Evolutionary conservation across 2,797 vertebrate species (phyloP), one percentile per base, ranked within the genome.

Genomic region (Megalops cyprinoides): DNA sequence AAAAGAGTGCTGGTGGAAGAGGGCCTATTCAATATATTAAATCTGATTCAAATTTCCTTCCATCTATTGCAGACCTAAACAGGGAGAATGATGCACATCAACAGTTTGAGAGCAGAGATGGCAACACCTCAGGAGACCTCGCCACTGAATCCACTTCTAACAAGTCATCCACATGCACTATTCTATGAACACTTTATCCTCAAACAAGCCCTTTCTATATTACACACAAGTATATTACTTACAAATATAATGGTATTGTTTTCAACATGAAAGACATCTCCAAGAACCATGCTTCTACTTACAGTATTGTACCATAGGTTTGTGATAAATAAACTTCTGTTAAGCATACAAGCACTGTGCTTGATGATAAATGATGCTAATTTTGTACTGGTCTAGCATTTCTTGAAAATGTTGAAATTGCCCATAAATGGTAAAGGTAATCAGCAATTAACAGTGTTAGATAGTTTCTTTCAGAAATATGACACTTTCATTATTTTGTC

Each of bases 141-240:
- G 4, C 67, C 34, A 74, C 42, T 37, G 77, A 18, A 77, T 28
- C 76, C 6, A 69, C 4, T 51, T 81, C 80, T 31, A 90, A 88
- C 83, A 91, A 88, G 77, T 94, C 93, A 8, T 85, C 25, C 39
- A 81, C 90, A 39, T 95, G 94, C 74, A 62, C 87, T 74, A 18
- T 94, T 60, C 88, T 94, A 23, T 94, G 83, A 90, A 65, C 8
- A 44, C 42, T 10, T 42, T 7, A 71, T 71, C 39, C 67, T 44
- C 67, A 71, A 44, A 25, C 6, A n/a, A 44, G 67, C 67, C 20
- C 28, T 34, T 31, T 62, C 56, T 60, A 25, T 60, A 60, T 53
- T 53, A 51, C 15, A 18, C 28, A 23, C 56, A 8, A 12, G n/a
- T 28, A 25, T 14, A 60, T 60, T 28, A 60, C 15, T 67, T 31